Base-by-base conservation (phyloP, 1,140 invertebrate genomes). In the Lutraria rhynchaena region DNA sequence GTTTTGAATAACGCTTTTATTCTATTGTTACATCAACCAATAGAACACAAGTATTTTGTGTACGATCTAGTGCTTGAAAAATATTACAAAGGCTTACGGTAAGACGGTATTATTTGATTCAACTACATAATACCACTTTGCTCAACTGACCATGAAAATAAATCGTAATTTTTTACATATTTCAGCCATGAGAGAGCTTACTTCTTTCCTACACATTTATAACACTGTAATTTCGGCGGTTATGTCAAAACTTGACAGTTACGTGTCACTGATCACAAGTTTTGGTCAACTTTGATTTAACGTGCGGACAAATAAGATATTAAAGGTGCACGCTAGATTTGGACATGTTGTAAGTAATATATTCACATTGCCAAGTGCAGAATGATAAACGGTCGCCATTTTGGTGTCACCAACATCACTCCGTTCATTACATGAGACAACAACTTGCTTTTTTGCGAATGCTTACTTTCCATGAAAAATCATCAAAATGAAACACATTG, bases 11-110 rank as follows among this genome's bases (percentile, higher is more conserved):
- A 71, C 29, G 33, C 69, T 71, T 71, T 67, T 9, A 44, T 15
- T 77, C 75, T 35, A 65, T 77, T 77, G 75, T 77, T 77, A 65
- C n/a, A 77, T 57, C 41, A 37, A 77, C 75, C 75, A 65, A 67
- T 63, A 51, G 73, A 61, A 61, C 44, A 0, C 22, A 29, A 24
- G 41, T 67, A 46, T 67, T 67, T 67, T 67, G 27, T 67, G 44
- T 67, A 67, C 63, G 44, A 67, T 67, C 49, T 67, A 67, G 49
- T 57, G 57, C 69, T 71, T 71, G 69, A 71, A 71, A 55, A 71
- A 44, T 24, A 35, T n/a, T 57, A 71, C 27, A 57, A n/a, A 55
- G 35, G 69, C 49, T 71, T 71, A 71, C 29, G 69, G 27, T 71
- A 71, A 71, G 13, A 51, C 69, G 24, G 11, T n/a, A 71, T 71